These are phyloP conservation scores for Hydrophis major DNA, from an alignment of 2,797 vertebrate genomes.

Conservation along the genomic window DNA sequence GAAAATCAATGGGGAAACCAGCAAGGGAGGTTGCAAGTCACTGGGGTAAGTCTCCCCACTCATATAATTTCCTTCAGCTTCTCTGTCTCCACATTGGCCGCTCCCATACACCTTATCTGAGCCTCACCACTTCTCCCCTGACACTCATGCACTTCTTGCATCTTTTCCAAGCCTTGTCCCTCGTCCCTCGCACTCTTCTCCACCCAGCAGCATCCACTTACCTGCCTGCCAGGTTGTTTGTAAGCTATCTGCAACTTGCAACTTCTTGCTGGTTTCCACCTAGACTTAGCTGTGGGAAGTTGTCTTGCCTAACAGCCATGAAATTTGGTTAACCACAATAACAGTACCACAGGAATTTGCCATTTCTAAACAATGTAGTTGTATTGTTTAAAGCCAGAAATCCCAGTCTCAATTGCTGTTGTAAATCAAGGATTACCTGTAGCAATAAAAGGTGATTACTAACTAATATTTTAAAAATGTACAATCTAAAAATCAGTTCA, in stretches of 20 bases:
- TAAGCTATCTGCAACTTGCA: not conserved
- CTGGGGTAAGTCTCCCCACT: not conserved
- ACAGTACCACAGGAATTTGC: not conserved
- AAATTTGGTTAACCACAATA: not conserved
- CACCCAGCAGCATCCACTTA: not conserved
- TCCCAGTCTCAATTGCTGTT: not conserved
- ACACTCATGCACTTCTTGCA: not conserved
- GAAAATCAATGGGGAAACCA: not conserved
- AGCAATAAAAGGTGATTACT: not conserved
- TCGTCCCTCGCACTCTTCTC: not conserved
- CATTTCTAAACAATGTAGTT: not conserved
- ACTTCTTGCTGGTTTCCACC: not conserved
- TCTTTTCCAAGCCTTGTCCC: not conserved
- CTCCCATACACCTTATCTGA: not conserved
- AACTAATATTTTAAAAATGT: not conserved
- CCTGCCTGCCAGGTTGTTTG: not conserved
- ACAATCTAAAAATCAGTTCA: not conserved
- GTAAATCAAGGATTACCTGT: not conserved
- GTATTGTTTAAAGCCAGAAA: not conserved
- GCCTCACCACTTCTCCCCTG: not conserved
- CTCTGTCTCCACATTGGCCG: not conserved
- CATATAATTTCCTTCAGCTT: not conserved
- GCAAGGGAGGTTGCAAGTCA: not conserved
- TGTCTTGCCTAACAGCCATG: not conserved
- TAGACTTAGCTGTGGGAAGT: not conserved